Evolutionary conservation across 1,140 invertebrate species (phyloP).

Genomic region (Drosophila nebulosa): DNA sequence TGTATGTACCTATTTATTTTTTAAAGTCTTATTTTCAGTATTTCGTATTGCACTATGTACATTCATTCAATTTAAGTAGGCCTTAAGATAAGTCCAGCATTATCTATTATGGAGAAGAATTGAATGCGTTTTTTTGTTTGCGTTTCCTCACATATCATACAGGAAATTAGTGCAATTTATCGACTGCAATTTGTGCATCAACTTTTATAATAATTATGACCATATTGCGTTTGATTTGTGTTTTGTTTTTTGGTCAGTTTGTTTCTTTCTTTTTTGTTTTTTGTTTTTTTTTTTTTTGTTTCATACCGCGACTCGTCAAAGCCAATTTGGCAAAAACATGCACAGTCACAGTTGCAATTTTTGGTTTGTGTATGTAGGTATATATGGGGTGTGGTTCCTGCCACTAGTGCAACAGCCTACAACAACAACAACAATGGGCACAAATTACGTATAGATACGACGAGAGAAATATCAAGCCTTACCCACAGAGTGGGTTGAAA

Average conservation of each 20-base stretch:
- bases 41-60: no score
- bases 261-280: no score
- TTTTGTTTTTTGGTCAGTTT: constrained; percentile 10
- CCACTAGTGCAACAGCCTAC: constrained; percentile 8
- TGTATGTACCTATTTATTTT: constrained; percentile 8
- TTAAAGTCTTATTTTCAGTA: neutral
- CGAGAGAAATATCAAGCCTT: no score
- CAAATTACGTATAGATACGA: constrained; percentile 3
- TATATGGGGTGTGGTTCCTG: constrained; percentile 12
- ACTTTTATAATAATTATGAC: constrained; percentile 52
- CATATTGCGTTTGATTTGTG: constrained; percentile 36
- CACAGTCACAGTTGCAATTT: constrained; percentile 27
- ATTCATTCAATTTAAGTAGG: no score
- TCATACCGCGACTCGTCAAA: constrained; percentile 14
- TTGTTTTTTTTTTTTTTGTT: no score
- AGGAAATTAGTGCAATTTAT: constrained; percentile 50
- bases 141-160: no score
- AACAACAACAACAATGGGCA: constrained; percentile 21
- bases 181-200: constrained; percentile 28
- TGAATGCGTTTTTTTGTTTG: neutral
- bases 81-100: no score
- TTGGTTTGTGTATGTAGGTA: constrained; percentile 10
- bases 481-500: neutral
- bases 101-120: constrained; percentile 2
- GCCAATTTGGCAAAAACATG: constrained; percentile 47